Base-by-base conservation (phyloP, 2,888 invertebrate genomes). In the Drosophila hawaiiensis region DNA sequence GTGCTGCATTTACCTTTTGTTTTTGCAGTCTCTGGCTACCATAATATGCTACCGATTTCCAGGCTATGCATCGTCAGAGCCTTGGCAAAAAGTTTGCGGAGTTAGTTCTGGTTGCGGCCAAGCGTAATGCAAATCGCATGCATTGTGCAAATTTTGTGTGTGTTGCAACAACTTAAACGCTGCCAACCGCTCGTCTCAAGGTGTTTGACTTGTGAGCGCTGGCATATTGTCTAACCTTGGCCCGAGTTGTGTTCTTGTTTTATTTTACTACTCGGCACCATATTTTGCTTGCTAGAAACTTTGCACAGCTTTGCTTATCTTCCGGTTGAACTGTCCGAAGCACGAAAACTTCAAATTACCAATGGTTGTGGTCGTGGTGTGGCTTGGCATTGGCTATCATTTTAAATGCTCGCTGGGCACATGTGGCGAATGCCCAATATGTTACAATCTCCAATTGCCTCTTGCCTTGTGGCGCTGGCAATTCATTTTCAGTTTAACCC, bases 151-250 rank as follows among this genome's bases (percentile, higher is more conserved):
- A 89, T 78, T 85, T 66, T 75, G 55, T 59, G 56, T 59, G 68
- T 60, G 78, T 68, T 78, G 89, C 80, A 76, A 62, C 78, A 73
- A 74, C 68, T 78, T 78, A 67, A 79, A 72, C 72, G 66, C 66
- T 62, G 43, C 68, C 63, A 25, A 25, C 22, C 19, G 49, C 22
- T 28, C 33, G 4, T 54, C 39, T 14, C 31, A 62, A 43, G 64
- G 70, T 84, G 88, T 89, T 89, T 89, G 90, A 87, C 76, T 89
- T 84, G 78, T 78, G 69, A 83, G 58, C 71, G 58, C 62, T 82
- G 76, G 67, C 85, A 85, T 85, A 85, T 85, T 85, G 88, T 80
- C 76, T 84, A 80, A 82, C 87, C 73, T 73, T 41, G 14, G 73
- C 60, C 72, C 4, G 29, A 56, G 28, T 66, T 68, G 62, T 78